Evolutionary conservation across 1,140 invertebrate genomes (phyloP).

Genomic region (Hylaeus anthracinus): DNA sequence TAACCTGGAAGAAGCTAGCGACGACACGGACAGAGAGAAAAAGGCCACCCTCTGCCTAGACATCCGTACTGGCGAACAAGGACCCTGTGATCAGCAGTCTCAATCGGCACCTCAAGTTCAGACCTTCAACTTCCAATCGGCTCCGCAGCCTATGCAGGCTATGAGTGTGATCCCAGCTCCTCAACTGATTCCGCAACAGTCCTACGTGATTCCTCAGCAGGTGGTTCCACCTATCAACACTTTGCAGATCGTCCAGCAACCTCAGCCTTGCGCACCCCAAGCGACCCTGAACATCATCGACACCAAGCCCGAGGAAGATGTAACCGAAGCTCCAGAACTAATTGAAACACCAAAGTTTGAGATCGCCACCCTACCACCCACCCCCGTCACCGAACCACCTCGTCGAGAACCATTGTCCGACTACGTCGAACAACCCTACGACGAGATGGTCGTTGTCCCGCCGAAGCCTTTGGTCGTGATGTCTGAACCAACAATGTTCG

Average conservation of each 20-base stretch:
- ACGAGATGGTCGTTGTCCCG: background rate
- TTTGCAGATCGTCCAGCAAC: conserved; percentile 18
- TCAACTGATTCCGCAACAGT: background rate
- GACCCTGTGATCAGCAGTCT: no score
- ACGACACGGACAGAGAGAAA: no score
- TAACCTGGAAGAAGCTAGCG: no score
- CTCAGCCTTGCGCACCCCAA: background rate
- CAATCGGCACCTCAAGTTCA: no score
- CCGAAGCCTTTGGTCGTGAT: background rate
- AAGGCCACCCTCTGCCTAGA: no score
- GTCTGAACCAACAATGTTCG: background rate
- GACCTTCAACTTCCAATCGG: background rate
- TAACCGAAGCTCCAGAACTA: background rate
- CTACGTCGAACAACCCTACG: background rate
- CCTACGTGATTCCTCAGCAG: background rate
- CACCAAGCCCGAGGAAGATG: background rate
- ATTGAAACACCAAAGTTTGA: background rate
- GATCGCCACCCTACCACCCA: background rate
- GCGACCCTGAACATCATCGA: background rate
- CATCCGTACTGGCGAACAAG: no score
- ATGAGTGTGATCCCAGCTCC: background rate
- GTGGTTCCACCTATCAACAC: background rate
- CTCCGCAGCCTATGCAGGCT: background rate
- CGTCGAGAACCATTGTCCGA: no score
- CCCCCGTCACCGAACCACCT: background rate